Conservation (phyloP, 2,113 vertebrate species). For the Crypturellus undulatus region DNA sequence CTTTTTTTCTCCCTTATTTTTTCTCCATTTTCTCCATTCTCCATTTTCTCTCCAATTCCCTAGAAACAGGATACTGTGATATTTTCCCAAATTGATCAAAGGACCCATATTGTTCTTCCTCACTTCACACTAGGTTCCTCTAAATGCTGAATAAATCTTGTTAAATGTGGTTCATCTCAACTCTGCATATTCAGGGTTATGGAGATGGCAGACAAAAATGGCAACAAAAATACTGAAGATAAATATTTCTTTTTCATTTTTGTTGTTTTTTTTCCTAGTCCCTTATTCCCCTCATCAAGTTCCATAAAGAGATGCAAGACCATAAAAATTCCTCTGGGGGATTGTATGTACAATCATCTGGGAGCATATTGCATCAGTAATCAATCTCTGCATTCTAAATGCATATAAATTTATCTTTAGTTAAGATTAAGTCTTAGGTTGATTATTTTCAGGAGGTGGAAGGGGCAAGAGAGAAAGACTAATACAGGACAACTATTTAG, state of each 20-base stretch:
- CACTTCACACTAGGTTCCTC: neutral
- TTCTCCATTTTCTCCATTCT: neutral
- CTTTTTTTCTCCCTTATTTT: too few species aligned
- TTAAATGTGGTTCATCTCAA: neutral
- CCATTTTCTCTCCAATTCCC: neutral
- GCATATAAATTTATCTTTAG: neutral
- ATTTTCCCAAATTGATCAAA: neutral
- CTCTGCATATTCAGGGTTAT: neutral
- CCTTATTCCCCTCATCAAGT: neutral
- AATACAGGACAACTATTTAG: neutral
- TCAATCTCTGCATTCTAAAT: neutral
- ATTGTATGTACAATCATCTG: neutral
- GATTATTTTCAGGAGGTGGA: neutral
- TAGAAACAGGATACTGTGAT: neutral
- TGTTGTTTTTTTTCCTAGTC: neutral
- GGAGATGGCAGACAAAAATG: neutral
- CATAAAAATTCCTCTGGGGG: neutral
- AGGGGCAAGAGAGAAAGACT: neutral
- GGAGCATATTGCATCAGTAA: neutral
- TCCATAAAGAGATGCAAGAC: neutral
- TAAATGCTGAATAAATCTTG: neutral
- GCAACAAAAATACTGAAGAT: neutral
- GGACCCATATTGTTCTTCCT: neutral
- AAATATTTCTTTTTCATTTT: neutral
- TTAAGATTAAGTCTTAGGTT: neutral